Percentiles rank a stretch among this genome's conserved stretches.
phyloP scores from a whole-genome alignment of 2,113 vertebrate genomes.

The Dasyurus viverrinus region DNA sequence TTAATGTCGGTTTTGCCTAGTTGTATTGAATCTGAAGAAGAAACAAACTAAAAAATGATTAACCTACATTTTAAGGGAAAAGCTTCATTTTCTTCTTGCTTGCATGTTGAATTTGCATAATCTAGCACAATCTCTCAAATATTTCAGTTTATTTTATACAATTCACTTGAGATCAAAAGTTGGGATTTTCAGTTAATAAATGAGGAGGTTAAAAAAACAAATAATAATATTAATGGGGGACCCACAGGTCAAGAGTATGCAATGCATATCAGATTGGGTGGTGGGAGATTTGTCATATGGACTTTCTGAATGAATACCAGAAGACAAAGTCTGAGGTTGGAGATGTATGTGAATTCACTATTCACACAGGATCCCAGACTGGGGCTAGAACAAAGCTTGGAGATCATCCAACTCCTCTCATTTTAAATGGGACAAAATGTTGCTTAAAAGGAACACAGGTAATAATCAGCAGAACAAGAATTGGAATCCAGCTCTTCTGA shows the following conservation, averaged over 20 bases:
- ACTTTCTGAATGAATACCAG: background rate
- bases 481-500: background rate
- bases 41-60: slow-evolving; percentile 27
- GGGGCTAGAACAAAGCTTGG: background rate
- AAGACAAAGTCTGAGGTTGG: background rate
- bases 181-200: background rate
- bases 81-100: background rate
- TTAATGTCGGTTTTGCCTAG: background rate
- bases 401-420: background rate
- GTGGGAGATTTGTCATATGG: background rate
- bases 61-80: background rate
- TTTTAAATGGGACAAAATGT: background rate
- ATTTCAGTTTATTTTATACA: background rate
- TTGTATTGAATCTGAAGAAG: background rate
- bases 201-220: background rate
- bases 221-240: background rate
- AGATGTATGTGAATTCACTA: background rate
- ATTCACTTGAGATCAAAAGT: background rate
- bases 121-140: background rate
- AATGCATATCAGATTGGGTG: background rate
- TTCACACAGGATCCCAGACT: background rate
- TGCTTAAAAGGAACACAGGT: background rate
- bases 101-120: background rate
- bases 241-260: background rate
- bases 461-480: background rate